Base-by-base conservation (phyloP, 2,797 vertebrate genomes). In the Darevskia mixta region DNA sequence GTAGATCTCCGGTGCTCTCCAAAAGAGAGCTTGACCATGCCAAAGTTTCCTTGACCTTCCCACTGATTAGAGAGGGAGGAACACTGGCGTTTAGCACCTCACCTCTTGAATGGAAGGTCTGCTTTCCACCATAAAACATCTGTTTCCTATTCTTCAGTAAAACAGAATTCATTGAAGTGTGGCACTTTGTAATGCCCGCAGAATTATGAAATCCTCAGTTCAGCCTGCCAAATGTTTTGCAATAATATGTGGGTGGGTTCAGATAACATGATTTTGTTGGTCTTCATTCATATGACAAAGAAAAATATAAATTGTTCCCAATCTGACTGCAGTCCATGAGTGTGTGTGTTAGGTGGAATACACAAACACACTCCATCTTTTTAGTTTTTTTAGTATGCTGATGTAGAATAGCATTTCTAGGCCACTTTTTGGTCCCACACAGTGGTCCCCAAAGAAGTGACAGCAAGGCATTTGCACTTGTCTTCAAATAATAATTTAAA, bases 101-200 rank as follows among this genome's bases (percentile, higher is more conserved):
- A 45, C 41, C n/a, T 69, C 27, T 82, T 66, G 23, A 29, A 11
- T 13, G 23, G 20, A 41, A 41, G 32, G 20, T 41, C 79, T 41
- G n/a, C 25, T 82, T 82, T 66, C 64, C 4, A 67, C 13, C 25
- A 29, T 5, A 67, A 23, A 83, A 43, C 86, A 83, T 78, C 73
- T 83, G 87, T 79, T 85, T 88, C 83, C n/a, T 80, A 80, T 80
- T 85, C 38, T 64, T 35, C 27, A 71, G 27, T 55, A 79, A 72
- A 72, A 58, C 64, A 79, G 20, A 66, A 66, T 49, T 75, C 55
- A 88, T n/a, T 29, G 73, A 80, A 73, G 32, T 45, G 11, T 85
- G 80, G n/a, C 41, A 85, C 64, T 77, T n/a, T 82, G 58, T 35
- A 13, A 27, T 79, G 41, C 27, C 69, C 77, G 29, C 8, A 84